Evolutionary conservation across 2,113 vertebrate species (phyloP).

Genomic region (Crotalus viridis): DNA sequence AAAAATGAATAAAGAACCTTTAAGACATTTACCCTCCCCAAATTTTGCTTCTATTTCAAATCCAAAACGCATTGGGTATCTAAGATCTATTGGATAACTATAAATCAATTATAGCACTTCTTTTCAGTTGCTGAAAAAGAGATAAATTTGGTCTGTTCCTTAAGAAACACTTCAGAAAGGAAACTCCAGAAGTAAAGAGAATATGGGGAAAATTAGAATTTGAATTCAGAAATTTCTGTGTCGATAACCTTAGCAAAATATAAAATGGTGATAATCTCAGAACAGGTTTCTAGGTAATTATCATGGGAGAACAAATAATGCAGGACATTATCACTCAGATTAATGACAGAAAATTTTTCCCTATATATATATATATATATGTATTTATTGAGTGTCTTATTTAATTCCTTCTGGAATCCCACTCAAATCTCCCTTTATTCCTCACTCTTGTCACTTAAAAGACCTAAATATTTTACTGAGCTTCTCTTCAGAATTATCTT

Average conservation of each 20-base stretch:
- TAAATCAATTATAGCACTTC: constrained; percentile 42
- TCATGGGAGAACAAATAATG: neutral
- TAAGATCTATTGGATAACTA: neutral
- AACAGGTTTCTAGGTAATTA: neutral
- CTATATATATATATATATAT: neutral
- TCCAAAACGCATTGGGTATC: constrained; percentile 15
- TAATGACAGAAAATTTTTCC: neutral
- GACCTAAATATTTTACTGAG: constrained; percentile 7
- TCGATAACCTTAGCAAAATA: neutral
- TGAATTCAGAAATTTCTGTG: neutral
- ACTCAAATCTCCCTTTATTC: neutral
- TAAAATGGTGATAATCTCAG: neutral
- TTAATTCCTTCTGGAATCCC: constrained; percentile 14
- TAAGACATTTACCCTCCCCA: constrained; percentile 33
- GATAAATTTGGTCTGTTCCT: neutral
- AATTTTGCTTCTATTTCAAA: neutral
- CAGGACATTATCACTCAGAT: neutral
- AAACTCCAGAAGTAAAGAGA: neutral
- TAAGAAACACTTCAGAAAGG: neutral
- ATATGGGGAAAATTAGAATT: neutral
- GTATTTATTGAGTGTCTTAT: neutral
- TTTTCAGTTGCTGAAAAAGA: neutral
- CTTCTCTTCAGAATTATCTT: constrained; percentile 39
- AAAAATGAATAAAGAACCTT: constrained; percentile 20
- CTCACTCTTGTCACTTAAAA: constrained; percentile 16